Conservation (phyloP, 1,140 invertebrate species). For the Rhagoletis pomonella region DNA sequence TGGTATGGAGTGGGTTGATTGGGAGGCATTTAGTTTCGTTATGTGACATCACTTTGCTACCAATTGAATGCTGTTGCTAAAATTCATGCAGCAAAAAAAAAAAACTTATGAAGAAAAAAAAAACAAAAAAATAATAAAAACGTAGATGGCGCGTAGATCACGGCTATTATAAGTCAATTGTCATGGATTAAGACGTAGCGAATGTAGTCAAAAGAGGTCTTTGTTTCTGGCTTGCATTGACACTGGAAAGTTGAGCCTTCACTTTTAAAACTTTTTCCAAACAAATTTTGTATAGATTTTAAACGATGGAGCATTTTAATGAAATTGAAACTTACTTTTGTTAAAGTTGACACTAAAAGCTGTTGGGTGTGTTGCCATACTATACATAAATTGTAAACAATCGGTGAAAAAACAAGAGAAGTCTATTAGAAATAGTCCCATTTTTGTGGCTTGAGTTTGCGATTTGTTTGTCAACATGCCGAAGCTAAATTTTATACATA, state of each 20-base stretch:
- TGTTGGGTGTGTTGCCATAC: no score
- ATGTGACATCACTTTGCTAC: slow-evolving; percentile 28
- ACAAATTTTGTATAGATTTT: background rate
- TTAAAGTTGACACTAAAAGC: no score
- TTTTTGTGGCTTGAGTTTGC: no score
- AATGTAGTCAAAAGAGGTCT: background rate
- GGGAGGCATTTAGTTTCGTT: background rate
- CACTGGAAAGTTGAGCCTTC: slow-evolving; percentile 13
- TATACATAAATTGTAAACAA: no score
- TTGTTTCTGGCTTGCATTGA: slow-evolving; percentile 14
- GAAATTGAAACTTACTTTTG: no score
- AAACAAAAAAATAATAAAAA: background rate
- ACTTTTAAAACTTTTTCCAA: slow-evolving; percentile 25
- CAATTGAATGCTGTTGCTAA: slow-evolving; percentile 1
- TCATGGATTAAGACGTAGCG: background rate
- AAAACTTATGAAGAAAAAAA: no score
- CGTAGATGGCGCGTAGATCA: background rate
- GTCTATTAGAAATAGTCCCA: no score
- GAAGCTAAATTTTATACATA: no score
- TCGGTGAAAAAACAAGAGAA: no score
- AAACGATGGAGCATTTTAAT: background rate
- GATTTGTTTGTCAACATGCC: no score
- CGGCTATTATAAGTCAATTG: background rate
- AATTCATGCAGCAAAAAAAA: background rate
- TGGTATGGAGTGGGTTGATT: background rate